Evolutionary conservation across 2,888 invertebrate species (phyloP).

Genomic region (Drosophila meridionalis): DNA sequence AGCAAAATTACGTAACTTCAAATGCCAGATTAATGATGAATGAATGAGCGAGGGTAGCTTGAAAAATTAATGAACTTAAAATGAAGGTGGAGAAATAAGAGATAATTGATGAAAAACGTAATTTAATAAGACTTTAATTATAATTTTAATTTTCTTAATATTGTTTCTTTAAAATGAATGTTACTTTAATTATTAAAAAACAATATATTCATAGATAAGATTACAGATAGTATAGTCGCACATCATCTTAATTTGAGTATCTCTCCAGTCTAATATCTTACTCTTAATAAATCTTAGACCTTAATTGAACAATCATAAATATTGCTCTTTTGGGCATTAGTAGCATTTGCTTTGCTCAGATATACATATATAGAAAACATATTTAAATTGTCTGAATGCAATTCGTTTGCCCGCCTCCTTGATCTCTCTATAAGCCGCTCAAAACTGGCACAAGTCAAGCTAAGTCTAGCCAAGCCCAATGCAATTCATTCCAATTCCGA

Average conservation of each 20-base stretch:
- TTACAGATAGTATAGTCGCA: too few relatives aligned
- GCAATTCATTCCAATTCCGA: constrained; percentile 33
- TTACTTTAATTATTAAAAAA: too few relatives aligned
- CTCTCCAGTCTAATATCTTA: not conserved
- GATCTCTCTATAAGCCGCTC: not conserved
- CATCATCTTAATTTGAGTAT: too few relatives aligned
- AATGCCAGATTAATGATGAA: constrained; percentile 1
- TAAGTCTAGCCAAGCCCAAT: constrained; percentile 29
- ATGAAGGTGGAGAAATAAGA: too few relatives aligned
- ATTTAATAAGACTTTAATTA: not conserved
- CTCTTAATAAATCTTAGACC: not conserved
- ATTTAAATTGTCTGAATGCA: constrained; percentile 19
- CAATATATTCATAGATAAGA: too few relatives aligned
- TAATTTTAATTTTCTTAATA: too few relatives aligned
- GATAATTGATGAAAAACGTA: not conserved
- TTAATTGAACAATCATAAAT: not conserved
- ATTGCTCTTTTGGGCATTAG: not conserved
- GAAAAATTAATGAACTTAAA: not conserved
- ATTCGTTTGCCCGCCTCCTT: constrained; percentile 9
- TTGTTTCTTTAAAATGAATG: too few relatives aligned
- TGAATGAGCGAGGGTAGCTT: not conserved
- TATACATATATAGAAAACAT: constrained; percentile 1
- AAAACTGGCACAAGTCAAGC: constrained; percentile 18
- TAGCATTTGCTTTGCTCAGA: not conserved
- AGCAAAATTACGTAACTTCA: not conserved